phyloP scores from a whole-genome alignment of 2,888 invertebrate genomes.

The Idaea straminata region DNA sequence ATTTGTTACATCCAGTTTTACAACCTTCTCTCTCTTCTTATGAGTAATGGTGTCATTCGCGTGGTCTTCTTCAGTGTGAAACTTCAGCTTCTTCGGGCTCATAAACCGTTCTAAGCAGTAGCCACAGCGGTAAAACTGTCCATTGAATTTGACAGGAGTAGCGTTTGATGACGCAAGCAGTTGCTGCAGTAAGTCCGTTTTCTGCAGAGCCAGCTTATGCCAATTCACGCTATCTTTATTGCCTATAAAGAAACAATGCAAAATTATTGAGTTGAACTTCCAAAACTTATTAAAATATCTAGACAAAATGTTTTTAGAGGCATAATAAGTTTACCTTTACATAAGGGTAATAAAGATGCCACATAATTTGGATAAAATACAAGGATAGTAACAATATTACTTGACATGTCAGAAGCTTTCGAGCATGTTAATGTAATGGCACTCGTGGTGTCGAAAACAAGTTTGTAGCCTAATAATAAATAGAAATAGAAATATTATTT shows the following conservation, averaged over 20 bases:
- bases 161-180: conserved; percentile 39
- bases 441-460: too few species aligned
- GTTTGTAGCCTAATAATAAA: too few species aligned
- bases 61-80: conserved; percentile 37
- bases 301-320: too few species aligned
- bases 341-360: too few species aligned
- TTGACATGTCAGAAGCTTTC: too few species aligned
- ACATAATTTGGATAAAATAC: too few species aligned
- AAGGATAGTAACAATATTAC: too few species aligned
- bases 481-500: too few species aligned
- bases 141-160: conserved; percentile 35
- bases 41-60: conserved; percentile 23
- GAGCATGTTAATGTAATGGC: too few species aligned
- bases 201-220: neutral
- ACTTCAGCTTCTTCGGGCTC: conserved; percentile 36
- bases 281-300: conserved; percentile 2
- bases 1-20: conserved; percentile 43
- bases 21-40: conserved; percentile 30
- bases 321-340: too few species aligned
- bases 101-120: conserved; percentile 38
- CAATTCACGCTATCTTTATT: conserved; percentile 1
- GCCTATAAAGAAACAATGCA: neutral
- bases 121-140: conserved; percentile 31
- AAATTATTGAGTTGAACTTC: neutral
- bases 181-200: neutral